Evolutionary conservation across 2,888 invertebrate species (phyloP).

Genomic region (Gasteruption jaculator): DNA sequence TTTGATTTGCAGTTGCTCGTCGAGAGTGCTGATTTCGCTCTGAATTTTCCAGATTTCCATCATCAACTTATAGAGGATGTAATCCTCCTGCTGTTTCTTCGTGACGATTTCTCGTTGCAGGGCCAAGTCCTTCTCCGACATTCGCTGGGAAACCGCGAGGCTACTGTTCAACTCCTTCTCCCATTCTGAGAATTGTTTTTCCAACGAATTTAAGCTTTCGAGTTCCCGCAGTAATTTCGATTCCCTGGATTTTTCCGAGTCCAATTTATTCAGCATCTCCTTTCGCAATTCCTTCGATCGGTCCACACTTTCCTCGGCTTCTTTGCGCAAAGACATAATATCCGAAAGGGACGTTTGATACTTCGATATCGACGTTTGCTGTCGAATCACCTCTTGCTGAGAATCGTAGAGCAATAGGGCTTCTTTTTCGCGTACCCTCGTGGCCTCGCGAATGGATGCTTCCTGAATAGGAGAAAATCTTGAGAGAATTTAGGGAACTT

Average conservation of each 20-base stretch:
- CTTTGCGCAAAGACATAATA: constrained; percentile 54
- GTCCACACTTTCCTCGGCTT: constrained; percentile 54
- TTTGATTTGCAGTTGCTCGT: constrained; percentile 65
- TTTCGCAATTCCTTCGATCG: constrained; percentile 54
- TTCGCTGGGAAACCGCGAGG: constrained; percentile 60
- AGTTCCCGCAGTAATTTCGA: constrained; percentile 50
- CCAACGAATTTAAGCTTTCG: constrained; percentile 57
- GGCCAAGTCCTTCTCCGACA: constrained; percentile 58
- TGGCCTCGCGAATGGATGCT: constrained; percentile 52
- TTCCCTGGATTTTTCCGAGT: constrained; percentile 39
- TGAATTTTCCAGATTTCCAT: constrained; percentile 70
- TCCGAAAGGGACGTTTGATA: constrained; percentile 56
- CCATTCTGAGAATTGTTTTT: constrained; percentile 60
- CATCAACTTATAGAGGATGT: constrained; percentile 64
- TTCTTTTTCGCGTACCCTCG: constrained; percentile 57
- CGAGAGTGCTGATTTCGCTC: constrained; percentile 60
- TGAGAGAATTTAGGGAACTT: no score
- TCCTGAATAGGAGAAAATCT: constrained; percentile 42
- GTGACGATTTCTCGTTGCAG: constrained; percentile 44
- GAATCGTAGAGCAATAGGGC: constrained; percentile 61
- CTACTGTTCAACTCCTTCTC: constrained; percentile 63
- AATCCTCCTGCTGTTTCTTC: constrained; percentile 55
- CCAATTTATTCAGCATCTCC: constrained; percentile 52
- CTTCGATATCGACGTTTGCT: constrained; percentile 57
- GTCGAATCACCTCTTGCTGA: constrained; percentile 59